Conservation (phyloP, 2,888 invertebrate genomes). For the Hirtodrosophila duncani region DNA sequence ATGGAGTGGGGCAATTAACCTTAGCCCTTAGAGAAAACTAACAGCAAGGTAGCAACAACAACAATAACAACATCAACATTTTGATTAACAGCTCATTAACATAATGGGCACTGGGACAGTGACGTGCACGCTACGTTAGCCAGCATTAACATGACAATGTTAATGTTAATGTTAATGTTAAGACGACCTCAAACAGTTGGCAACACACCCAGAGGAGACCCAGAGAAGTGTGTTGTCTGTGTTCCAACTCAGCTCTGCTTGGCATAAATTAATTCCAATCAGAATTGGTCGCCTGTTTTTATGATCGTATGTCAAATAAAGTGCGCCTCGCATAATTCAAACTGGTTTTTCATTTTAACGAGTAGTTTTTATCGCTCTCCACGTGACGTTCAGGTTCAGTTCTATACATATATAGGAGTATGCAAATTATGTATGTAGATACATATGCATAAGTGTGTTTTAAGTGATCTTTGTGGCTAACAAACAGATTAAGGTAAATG, state of each 20-base stretch:
- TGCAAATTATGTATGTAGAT: too few relatives aligned
- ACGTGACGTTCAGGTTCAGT: too few relatives aligned
- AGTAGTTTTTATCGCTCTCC: too few relatives aligned
- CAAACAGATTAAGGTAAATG: too few relatives aligned
- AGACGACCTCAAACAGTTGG: too few relatives aligned
- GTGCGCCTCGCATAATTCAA: constrained; percentile 59
- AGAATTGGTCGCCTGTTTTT: constrained; percentile 44
- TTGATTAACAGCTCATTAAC: constrained; percentile 65
- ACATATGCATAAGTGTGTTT: too few relatives aligned
- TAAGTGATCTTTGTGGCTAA: too few relatives aligned
- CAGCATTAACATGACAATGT: constrained; percentile 65
- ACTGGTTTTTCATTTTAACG: constrained; percentile 54
- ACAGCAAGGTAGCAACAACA: not conserved
- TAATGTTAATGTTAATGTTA: too few relatives aligned
- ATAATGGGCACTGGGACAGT: constrained; percentile 54
- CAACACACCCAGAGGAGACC: too few relatives aligned
- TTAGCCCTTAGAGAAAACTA: constrained; percentile 14
- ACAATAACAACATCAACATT: constrained; percentile 11
- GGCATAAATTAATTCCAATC: constrained; percentile 62
- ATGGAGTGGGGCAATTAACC: constrained; percentile 38
- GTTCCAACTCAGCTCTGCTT: not conserved
- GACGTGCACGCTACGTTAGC: constrained; percentile 25
- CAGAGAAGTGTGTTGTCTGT: too few relatives aligned
- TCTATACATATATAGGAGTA: too few relatives aligned
- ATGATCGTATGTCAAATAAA: constrained; percentile 61